These are phyloP conservation scores for Acanthacorydalis orientalis DNA, from an alignment of 2,888 invertebrate species.

Conservation along the genomic window DNA sequence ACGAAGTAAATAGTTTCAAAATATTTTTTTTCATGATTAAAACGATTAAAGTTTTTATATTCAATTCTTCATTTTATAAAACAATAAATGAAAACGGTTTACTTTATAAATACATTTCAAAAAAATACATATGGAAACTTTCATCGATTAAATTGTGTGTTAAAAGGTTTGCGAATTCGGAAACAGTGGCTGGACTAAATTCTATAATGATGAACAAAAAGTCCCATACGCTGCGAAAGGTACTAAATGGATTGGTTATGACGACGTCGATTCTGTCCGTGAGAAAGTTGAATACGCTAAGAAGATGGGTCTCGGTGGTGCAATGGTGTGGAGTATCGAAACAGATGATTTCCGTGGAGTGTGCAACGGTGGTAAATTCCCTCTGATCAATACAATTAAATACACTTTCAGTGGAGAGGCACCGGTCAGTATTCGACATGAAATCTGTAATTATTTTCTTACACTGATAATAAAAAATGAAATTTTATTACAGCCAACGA, in stretches of 20 bases:
- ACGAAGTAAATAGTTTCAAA: conserved; percentile 34
- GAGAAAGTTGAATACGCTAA: conserved; percentile 19
- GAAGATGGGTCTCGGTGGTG: conserved; percentile 29
- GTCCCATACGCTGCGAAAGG: conserved; percentile 26
- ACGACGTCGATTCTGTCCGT: conserved; percentile 20
- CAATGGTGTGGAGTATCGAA: conserved; percentile 63
- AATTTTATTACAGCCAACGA: not conserved
- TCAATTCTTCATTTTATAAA: too few species aligned
- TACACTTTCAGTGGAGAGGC: conserved; percentile 12
- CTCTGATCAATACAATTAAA: conserved; percentile 40
- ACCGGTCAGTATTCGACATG: not conserved
- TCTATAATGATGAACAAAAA: conserved; percentile 20
- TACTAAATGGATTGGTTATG: conserved; percentile 25
- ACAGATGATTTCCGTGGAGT: conserved; percentile 52
- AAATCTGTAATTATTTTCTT: too few species aligned
- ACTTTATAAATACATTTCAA: too few species aligned
- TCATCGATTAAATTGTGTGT: not conserved
- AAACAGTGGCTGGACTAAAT: conserved; percentile 16
- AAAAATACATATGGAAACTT: not conserved
- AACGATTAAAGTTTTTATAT: too few species aligned
- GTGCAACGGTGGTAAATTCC: conserved; percentile 33
- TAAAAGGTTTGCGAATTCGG: conserved; percentile 19
- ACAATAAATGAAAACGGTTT: too few species aligned
- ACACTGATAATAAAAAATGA: too few species aligned
- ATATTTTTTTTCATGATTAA: too few species aligned